Evolutionary conservation across 2,797 vertebrate genomes (phyloP).

Genomic region (Columba guinea): DNA sequence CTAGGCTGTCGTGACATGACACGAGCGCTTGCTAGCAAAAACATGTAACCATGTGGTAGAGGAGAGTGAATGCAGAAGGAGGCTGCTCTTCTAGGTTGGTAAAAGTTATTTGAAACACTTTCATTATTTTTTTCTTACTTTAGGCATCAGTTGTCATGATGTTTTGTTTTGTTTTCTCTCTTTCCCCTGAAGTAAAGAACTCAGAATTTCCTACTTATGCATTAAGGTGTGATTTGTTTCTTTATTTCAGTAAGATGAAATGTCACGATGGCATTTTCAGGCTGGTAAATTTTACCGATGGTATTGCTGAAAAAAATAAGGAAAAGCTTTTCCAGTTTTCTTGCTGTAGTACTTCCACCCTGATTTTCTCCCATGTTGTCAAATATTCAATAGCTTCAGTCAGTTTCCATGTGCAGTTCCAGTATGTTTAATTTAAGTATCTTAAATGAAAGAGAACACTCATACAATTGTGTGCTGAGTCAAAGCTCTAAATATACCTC

Average conservation of each 20-base stretch:
- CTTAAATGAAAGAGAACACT: neutral
- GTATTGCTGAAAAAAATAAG: neutral
- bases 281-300: neutral
- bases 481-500: neutral
- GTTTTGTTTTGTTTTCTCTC: neutral
- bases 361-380: neutral
- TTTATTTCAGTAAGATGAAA: neutral
- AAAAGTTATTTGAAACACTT: neutral
- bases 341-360: neutral
- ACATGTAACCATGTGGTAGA: rapidly evolving
- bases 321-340: neutral
- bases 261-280: neutral
- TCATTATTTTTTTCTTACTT: rapidly evolving
- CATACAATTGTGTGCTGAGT: neutral
- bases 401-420: neutral
- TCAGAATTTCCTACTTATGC: neutral
- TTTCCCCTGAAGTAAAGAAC: neutral
- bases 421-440: neutral
- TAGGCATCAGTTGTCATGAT: too few relatives aligned
- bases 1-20: neutral
- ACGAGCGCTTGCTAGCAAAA: neutral
- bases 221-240: neutral
- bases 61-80: neutral
- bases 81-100: neutral
- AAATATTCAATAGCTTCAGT: neutral